Percentiles rank a stretch among this genome's conserved stretches.
These are phyloP conservation scores for Criorhina ranunculi DNA, from an alignment of 2,888 invertebrate genomes.

Conservation along the genomic window DNA sequence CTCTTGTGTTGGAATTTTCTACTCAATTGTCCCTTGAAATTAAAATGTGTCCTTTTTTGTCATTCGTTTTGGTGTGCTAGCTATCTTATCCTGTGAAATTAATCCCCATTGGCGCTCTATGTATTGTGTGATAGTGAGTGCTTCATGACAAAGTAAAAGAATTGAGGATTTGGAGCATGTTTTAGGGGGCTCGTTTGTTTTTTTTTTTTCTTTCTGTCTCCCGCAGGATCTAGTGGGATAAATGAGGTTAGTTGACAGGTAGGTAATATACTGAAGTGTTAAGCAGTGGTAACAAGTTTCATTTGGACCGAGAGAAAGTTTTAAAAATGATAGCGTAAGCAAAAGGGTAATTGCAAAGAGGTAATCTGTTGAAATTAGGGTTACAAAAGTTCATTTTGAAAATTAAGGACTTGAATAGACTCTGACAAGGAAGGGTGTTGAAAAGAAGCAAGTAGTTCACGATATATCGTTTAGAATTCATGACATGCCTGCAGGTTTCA, in stretches of 20 bases:
- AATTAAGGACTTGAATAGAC: no score
- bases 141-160: conserved; percentile 40
- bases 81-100: conserved; percentile 31
- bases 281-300: not conserved
- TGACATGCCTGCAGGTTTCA: no score
- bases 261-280: not conserved
- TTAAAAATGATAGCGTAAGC: not conserved
- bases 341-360: not conserved
- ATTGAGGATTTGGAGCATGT: conserved; percentile 19
- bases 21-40: conserved; percentile 12
- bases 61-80: conserved; percentile 14
- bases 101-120: conserved; percentile 39
- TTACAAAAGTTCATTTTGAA: not conserved
- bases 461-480: no score
- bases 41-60: conserved; percentile 17
- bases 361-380: not conserved
- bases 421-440: not conserved
- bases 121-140: not conserved
- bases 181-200: not conserved
- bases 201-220: not conserved
- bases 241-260: not conserved
- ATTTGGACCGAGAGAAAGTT: not conserved
- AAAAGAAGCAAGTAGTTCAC: no score
- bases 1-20: conserved; percentile 15
- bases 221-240: not conserved